phyloP scores from a whole-genome alignment of 2,797 vertebrate species.

The Notoglanidium macrostoma region DNA sequence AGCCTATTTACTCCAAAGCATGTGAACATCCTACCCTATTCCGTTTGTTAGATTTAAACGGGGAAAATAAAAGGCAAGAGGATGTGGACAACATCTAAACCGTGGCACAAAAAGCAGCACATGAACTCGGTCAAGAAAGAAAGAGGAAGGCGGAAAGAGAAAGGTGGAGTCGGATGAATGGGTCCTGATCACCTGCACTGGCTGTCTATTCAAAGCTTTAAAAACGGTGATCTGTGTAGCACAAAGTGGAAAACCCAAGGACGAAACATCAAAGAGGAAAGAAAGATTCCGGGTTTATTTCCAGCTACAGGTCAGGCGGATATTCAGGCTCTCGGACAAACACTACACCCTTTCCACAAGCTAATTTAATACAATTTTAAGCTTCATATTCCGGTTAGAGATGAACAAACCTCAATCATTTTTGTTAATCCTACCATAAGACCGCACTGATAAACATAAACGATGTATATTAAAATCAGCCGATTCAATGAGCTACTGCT shows the following conservation, averaged over 20 bases:
- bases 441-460: neutral
- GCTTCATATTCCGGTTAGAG: no score
- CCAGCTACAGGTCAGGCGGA: neutral
- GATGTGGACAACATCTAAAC: neutral
- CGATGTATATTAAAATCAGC: neutral
- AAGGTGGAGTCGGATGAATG: slow-evolving; percentile 61
- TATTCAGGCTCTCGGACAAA: neutral
- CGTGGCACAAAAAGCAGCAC: neutral
- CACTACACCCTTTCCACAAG: neutral
- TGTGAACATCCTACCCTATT: neutral
- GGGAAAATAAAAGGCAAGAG: neutral
- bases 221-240: neutral
- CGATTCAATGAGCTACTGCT: neutral
- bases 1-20: neutral
- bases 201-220: slow-evolving; percentile 62
- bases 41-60: neutral
- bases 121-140: neutral
- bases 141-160: neutral
- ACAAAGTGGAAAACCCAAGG: neutral
- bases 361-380: no score
- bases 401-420: neutral
- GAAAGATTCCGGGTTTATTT: neutral
- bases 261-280: slow-evolving; percentile 13
- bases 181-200: slow-evolving; percentile 68
- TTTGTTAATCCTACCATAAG: neutral